phyloP scores from a whole-genome alignment of 2,113 vertebrate species.

The Felis catus region F.catus_Fca126_mat1.0 CM031423.1:82068501-82069000 shows the following conservation, averaged over 20 bases:
- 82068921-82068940: slow-evolving; percentile 12
- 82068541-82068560: neutral
- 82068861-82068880: slow-evolving; percentile 34
- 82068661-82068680: neutral
- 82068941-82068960: neutral
- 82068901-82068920: slow-evolving; percentile 7
- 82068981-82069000: slow-evolving; percentile 36
- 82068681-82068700: slow-evolving; percentile 20
- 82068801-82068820: slow-evolving; percentile 41
- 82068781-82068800: slow-evolving; percentile 53
- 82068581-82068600: neutral
- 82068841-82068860: slow-evolving; percentile 38
- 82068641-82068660: neutral
- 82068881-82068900: neutral
- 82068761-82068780: neutral
- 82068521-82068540: neutral
- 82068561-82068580: neutral
- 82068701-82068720: slow-evolving; percentile 41
- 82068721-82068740: slow-evolving; percentile 60
- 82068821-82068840: neutral
- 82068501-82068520: neutral
- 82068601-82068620: neutral
- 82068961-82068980: slow-evolving; percentile 49
- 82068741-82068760: neutral
- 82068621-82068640: neutral